Base-by-base conservation (phyloP, 2,797 vertebrate genomes). In the Alectoris magna region DNA sequence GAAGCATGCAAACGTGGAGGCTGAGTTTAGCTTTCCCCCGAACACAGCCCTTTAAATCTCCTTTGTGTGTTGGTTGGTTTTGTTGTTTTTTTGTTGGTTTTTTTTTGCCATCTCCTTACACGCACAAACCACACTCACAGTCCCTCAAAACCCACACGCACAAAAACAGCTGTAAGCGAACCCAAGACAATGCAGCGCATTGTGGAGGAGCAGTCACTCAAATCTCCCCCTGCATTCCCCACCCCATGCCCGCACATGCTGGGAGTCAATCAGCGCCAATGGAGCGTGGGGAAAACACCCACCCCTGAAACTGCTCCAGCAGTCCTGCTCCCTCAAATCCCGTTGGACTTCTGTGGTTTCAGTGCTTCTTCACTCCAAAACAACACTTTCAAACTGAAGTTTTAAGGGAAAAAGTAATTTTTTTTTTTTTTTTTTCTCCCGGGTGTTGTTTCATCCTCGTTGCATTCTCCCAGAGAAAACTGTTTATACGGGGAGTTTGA, bases 101-200 rank as follows among this genome's bases (percentile, higher is more conserved):
- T 55, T 43, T 41, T 60, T 49, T 49, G 17, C 63, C 63, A 66
- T 48, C 88, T 77, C 29, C 73, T 96, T 5, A 1, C 58, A 82
- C 44, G 68, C 56, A 84, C 26, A 91, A 84, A n/a, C 85, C 78
- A 72, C 86, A 75, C 23, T 17, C 58, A 49, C 14, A 46, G 82
- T 22, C 75, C 78, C 62, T 90, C 58, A 66, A 71, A 96, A 74
- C 19, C 90, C 76, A 78, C 71, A 36, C 79, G 91, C 41, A 39
- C 27, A 76, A 68, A 94, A 96, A 75, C 93, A 95, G 84, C 93
- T 97, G 88, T 38, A 86, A 92, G 88, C 77, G 93, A 55, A 86
- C 91, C 31, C 29, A 93, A 93, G 74, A 92, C 85, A 93, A 94
- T 82, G 92, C 85, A 78, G 56, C 0, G 6, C 96, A 89, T 91